These are phyloP conservation scores for Channa argus DNA, from an alignment of 2,113 vertebrate species.

Conservation along the genomic window DNA sequence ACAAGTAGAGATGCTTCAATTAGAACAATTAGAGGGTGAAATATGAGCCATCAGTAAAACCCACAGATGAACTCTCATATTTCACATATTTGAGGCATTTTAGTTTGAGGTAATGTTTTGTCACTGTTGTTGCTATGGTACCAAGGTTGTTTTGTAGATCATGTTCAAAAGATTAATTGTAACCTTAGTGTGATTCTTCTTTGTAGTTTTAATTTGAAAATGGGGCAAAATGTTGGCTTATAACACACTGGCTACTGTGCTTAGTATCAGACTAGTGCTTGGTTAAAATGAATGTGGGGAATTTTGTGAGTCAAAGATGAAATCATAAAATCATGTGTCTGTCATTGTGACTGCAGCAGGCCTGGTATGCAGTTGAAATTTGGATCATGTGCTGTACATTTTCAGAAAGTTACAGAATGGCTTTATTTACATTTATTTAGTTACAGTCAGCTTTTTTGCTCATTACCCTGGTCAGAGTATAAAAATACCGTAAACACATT, in stretches of 20 bases:
- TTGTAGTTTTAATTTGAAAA: not conserved
- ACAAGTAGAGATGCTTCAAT: constrained; percentile 46
- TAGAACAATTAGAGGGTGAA: constrained; percentile 59
- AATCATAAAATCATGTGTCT: too few species aligned
- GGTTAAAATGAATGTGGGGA: not conserved
- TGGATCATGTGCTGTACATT: constrained; percentile 12
- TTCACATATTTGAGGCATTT: constrained; percentile 44
- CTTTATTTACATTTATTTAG: not conserved
- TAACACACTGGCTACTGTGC: not conserved
- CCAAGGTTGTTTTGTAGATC: not conserved
- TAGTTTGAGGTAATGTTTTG: not conserved
- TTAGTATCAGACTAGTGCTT: not conserved
- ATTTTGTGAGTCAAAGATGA: too few species aligned
- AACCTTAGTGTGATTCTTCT: not conserved
- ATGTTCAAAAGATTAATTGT: not conserved
- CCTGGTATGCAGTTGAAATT: not conserved
- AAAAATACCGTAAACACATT: not conserved
- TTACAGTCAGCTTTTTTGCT: not conserved
- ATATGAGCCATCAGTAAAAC: constrained; percentile 7
- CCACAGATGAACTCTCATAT: constrained; percentile 13
- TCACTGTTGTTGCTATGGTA: not conserved
- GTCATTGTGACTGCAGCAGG: too few species aligned
- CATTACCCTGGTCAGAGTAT: not conserved
- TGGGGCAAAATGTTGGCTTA: not conserved
- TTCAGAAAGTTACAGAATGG: constrained; percentile 5